Conservation (phyloP, 1,140 invertebrate species). For the Zaprionus lachaisei region DNA sequence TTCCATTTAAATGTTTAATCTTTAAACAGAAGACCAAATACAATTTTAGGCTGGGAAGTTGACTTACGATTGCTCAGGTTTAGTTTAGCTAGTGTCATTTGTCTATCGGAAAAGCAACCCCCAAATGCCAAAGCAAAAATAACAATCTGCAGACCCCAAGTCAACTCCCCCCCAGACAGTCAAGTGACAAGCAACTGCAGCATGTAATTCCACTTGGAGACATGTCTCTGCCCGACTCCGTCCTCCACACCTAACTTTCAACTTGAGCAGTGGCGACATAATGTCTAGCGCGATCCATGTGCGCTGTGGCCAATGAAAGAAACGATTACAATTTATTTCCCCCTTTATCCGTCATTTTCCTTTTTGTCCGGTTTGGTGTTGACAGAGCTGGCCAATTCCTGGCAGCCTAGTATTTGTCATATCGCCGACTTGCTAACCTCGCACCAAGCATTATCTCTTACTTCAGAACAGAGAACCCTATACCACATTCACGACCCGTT, state of each 20-base stretch:
- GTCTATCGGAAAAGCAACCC: constrained; percentile 35
- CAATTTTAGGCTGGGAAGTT: no score
- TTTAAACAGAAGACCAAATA: no score
- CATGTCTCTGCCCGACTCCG: not conserved
- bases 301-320: constrained; percentile 50
- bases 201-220: constrained; percentile 45
- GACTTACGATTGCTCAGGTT: not conserved
- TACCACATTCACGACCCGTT: not conserved
- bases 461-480: constrained; percentile 10
- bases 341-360: constrained; percentile 74
- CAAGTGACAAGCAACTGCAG: constrained; percentile 37
- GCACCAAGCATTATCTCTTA: constrained; percentile 71
- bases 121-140: constrained; percentile 7
- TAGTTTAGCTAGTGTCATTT: constrained; percentile 37
- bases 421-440: constrained; percentile 80
- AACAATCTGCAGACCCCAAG: constrained; percentile 13
- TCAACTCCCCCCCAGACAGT: not conserved
- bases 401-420: constrained; percentile 63
- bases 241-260: not conserved
- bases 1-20: no score
- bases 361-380: constrained; percentile 49
- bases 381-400: constrained; percentile 38
- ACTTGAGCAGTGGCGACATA: constrained; percentile 44
- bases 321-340: constrained; percentile 75
- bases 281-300: constrained; percentile 52